Conservation (phyloP, 2,797 vertebrate species). For the Meda fulgida region DNA sequence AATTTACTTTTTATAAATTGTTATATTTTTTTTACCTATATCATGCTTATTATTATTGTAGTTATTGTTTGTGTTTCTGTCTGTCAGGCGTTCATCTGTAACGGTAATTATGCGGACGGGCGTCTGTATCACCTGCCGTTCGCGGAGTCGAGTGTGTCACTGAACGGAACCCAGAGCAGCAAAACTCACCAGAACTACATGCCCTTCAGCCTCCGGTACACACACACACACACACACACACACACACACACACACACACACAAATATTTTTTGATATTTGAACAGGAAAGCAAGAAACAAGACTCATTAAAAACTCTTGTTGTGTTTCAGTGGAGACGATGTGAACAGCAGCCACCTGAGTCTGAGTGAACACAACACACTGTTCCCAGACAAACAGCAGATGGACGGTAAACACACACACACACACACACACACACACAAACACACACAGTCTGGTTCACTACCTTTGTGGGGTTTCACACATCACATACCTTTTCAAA, state of each 20-base stretch:
- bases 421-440: background rate
- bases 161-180: constrained; percentile 90
- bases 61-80: background rate
- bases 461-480: too few relatives aligned
- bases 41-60: too few relatives aligned
- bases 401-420: constrained; percentile 74
- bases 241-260: too few relatives aligned
- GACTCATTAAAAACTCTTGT: background rate
- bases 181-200: constrained; percentile 95
- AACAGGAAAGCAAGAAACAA: background rate
- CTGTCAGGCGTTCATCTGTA: constrained; percentile 75
- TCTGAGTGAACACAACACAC: constrained; percentile 80
- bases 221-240: background rate
- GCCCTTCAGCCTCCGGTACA: constrained; percentile 88
- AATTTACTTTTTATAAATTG: too few relatives aligned
- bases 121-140: constrained; percentile 83
- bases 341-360: constrained; percentile 82
- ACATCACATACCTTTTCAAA: too few relatives aligned
- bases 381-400: constrained; percentile 82
- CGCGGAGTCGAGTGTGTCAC: constrained; percentile 85
- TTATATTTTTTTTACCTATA: too few relatives aligned
- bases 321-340: constrained; percentile 83
- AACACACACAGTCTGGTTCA: too few relatives aligned
- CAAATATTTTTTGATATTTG: background rate
- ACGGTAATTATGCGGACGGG: constrained; percentile 83